These are phyloP conservation scores for Drosophila neocordata DNA, from an alignment of 1,140 invertebrate species.

Conservation along the genomic window DNA sequence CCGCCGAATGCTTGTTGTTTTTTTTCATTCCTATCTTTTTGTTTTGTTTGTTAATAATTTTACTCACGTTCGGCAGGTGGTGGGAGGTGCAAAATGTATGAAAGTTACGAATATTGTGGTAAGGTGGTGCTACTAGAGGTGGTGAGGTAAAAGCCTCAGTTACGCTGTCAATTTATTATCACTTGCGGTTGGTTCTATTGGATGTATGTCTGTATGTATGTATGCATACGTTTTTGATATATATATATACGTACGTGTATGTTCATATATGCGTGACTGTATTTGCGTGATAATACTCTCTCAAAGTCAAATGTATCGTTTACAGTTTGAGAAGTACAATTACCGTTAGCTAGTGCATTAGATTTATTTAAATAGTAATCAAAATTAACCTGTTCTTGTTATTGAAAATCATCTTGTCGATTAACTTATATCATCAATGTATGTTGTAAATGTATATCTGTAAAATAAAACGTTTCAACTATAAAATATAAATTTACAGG, in stretches of 20 bases:
- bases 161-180: conserved; percentile 19
- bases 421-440: background rate
- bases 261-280: conserved; percentile 5
- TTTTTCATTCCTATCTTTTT: conserved; percentile 6
- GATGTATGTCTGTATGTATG: background rate
- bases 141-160: conserved; percentile 40
- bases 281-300: conserved; percentile 11
- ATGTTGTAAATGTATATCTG: background rate
- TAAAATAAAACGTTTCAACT: background rate
- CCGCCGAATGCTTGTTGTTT: conserved; percentile 13
- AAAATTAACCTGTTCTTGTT: background rate
- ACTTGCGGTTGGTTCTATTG: conserved; percentile 36
- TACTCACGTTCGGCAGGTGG: conserved; percentile 45
- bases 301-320: conserved; percentile 44
- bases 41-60: conserved; percentile 50
- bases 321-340: conserved; percentile 19
- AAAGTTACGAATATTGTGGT: conserved; percentile 11
- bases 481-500: background rate
- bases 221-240: background rate
- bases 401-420: background rate
- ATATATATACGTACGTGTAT: background rate
- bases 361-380: background rate
- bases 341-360: background rate
- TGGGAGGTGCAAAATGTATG: background rate
- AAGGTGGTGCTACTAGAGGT: conserved; percentile 6